These are phyloP conservation scores for Spinibarbus caldwelli DNA, from an alignment of 2,797 vertebrate species.

Conservation along the genomic window DNA sequence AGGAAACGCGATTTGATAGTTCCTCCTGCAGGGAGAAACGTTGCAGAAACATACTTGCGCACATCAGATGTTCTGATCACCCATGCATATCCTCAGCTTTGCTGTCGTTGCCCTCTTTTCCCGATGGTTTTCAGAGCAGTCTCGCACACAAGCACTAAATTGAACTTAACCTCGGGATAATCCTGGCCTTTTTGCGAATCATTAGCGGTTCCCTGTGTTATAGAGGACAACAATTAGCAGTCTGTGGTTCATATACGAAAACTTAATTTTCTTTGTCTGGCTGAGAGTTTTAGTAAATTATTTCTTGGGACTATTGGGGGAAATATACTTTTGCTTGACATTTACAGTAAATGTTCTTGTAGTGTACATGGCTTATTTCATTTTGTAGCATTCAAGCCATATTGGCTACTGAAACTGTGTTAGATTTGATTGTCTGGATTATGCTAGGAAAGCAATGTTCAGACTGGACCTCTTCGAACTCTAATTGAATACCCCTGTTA, in stretches of 20 bases:
- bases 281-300: not conserved
- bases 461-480: slow-evolving; percentile 16
- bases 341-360: not conserved
- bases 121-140: not conserved
- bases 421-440: not conserved
- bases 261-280: not conserved
- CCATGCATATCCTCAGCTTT: slow-evolving; percentile 41
- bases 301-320: not conserved
- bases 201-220: not conserved
- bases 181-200: slow-evolving; percentile 5
- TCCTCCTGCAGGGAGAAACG: slow-evolving; percentile 26
- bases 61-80: slow-evolving; percentile 47
- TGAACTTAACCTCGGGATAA: slow-evolving; percentile 43
- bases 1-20: not conserved
- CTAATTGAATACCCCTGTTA: slow-evolving; percentile 24
- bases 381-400: not conserved
- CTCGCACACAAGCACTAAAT: slow-evolving; percentile 14
- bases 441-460: not conserved
- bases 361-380: not conserved
- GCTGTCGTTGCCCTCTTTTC: slow-evolving; percentile 30
- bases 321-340: not conserved
- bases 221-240: not conserved
- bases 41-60: slow-evolving; percentile 15
- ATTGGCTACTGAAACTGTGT: not conserved
- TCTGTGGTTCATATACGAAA: not conserved